A percentile compares a stretch with the other conserved stretches of the same genome.
These are phyloP conservation scores for Archips crataeganus DNA, from an alignment of 2,888 invertebrate species.

Conservation along the genomic window DNA sequence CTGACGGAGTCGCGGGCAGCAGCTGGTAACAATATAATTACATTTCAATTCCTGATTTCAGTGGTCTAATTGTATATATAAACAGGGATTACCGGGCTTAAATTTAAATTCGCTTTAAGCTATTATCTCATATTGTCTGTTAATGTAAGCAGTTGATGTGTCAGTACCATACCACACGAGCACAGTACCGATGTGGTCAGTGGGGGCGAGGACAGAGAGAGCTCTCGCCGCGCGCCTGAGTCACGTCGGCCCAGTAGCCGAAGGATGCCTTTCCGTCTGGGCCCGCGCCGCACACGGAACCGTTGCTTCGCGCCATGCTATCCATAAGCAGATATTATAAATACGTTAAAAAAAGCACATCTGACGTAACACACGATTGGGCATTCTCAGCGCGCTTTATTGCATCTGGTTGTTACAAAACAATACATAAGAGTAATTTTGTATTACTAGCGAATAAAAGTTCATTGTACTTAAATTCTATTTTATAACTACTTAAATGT, in stretches of 20 bases:
- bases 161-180: too few species aligned
- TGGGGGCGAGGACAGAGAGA: constrained; percentile 1
- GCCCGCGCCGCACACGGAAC: not conserved
- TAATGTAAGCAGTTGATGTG: too few species aligned
- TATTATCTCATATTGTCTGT: too few species aligned
- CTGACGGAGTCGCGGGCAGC: too few species aligned
- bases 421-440: not conserved
- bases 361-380: not conserved
- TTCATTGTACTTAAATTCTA: too few species aligned
- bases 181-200: not conserved
- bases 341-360: not conserved
- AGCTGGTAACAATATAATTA: too few species aligned
- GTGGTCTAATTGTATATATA: too few species aligned
- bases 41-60: too few species aligned
- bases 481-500: too few species aligned
- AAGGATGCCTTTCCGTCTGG: constrained; percentile 3
- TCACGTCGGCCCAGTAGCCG: not conserved
- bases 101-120: too few species aligned
- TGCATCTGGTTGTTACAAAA: not conserved
- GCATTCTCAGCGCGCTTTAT: not conserved
- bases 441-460: too few species aligned
- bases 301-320: constrained; percentile 5
- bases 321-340: not conserved
- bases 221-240: constrained; percentile 1
- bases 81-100: too few species aligned